These are phyloP conservation scores for Cerastis leucographa DNA, from an alignment of 2,888 invertebrate species.

Conservation along the genomic window DNA sequence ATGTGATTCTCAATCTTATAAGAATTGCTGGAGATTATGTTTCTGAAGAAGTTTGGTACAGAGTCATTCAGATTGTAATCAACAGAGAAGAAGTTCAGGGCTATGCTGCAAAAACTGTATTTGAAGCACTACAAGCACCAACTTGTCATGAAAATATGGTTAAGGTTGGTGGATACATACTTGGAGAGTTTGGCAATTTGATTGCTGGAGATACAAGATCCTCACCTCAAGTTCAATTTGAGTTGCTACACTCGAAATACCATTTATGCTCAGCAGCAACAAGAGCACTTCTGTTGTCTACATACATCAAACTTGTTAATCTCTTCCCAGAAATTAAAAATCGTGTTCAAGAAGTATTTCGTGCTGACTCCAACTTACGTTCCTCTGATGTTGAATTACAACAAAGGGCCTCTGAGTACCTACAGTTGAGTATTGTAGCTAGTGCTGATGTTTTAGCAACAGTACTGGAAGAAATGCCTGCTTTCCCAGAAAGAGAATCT, in stretches of 20 bases:
- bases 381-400: conserved; percentile 99
- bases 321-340: conserved; percentile 99
- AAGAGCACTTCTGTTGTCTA: conserved; percentile 98
- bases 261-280: conserved; percentile 99
- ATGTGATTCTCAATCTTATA: conserved; percentile 99
- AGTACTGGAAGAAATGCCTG: conserved; percentile 99
- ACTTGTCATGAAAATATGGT: conserved; percentile 99
- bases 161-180: conserved; percentile 99
- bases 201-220: conserved; percentile 99
- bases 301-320: conserved; percentile 99
- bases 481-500: conserved; percentile 99
- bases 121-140: conserved; percentile 99
- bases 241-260: conserved; percentile 99
- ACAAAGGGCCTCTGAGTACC: conserved; percentile 99
- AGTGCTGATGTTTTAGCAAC: conserved; percentile 99
- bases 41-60: conserved; percentile 99
- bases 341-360: conserved; percentile 98
- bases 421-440: conserved; percentile 98
- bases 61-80: conserved; percentile 99
- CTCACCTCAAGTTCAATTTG: conserved; percentile 99
- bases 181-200: conserved; percentile 99
- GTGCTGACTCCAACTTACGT: conserved; percentile 98
- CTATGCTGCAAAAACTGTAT: conserved; percentile 99
- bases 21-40: conserved; percentile 99
- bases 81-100: conserved; percentile 99